phyloP scores from a whole-genome alignment of 1,140 invertebrate species.

The Drosophila virilis region DNA sequence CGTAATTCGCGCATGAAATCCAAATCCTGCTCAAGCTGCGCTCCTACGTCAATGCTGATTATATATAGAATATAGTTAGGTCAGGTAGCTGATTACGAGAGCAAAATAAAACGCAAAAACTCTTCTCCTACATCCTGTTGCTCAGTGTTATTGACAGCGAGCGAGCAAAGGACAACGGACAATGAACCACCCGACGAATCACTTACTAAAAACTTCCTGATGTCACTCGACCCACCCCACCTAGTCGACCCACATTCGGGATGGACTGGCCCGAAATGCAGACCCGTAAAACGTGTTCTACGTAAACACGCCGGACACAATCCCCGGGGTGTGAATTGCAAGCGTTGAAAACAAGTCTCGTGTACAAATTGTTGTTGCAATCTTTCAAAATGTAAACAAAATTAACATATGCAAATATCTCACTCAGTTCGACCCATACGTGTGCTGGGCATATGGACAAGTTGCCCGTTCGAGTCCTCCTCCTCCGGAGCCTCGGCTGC shows the following conservation, averaged over 20 bases:
- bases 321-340: conserved; percentile 62
- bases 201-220: conserved; percentile 61
- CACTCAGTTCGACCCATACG: conserved; percentile 31
- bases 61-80: conserved; percentile 15
- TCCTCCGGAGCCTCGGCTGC: too few relatives aligned
- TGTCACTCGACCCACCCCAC: conserved; percentile 39
- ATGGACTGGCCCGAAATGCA: conserved; percentile 4
- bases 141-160: conserved; percentile 29
- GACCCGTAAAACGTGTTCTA: conserved; percentile 62
- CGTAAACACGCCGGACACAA: conserved; percentile 59
- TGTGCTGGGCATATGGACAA: conserved; percentile 61
- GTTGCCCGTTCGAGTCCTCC: conserved; percentile 47
- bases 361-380: conserved; percentile 77
- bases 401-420: conserved; percentile 80
- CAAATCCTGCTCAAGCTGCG: not conserved
- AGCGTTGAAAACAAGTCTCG: conserved; percentile 45
- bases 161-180: conserved; percentile 34
- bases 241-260: conserved; percentile 53
- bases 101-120: conserved; percentile 31
- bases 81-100: not conserved
- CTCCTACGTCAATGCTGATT: not conserved
- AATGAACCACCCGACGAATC: conserved; percentile 22
- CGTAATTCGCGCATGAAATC: not conserved
- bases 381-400: conserved; percentile 80
- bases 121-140: conserved; percentile 7